Evolutionary conservation across 1,140 invertebrate species (phyloP), one percentile per base, ranked within the genome.

Genomic region (Lycorma delicatula): DNA sequence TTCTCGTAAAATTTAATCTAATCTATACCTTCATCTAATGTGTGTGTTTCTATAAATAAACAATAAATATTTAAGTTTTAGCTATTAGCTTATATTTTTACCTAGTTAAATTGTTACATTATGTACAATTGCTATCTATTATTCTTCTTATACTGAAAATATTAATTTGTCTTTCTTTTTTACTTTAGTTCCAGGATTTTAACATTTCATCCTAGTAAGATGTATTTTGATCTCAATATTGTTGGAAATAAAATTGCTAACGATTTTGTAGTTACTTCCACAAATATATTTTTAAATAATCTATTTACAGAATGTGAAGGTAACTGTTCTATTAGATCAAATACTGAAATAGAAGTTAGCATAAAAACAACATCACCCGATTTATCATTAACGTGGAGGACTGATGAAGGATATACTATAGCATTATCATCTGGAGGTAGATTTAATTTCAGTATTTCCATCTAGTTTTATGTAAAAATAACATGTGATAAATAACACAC

Each of bases 381-480:
- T 58, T 59, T 77, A 0, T 55, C 68, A 0, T 74, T 86, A 0
- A 72, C 76, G 56, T 83, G 81, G 81, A 60, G 70, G 6, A 86
- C 84, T 0, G 75, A 82, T 61, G 85, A 88, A 70, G 70, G 75
- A 36, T 87, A 87, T 62, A 67, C 68, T 25, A 63, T 87, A 49
- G 73, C 78, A 48, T 68, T 85, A 6, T 70, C 71, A 34, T 77
- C 74, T 54, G 77, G 75, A 72, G 81, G 81, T 77, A 16, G 47
- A 25, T 1, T 11, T 31, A 28, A 36, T 25, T n/a, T n/a, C n/a
- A n/a, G n/a, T n/a, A n/a, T n/a, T n/a, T n/a, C n/a, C n/a, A n/a
- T n/a, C n/a, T n/a, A n/a, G n/a, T n/a, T n/a, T n/a, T n/a, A n/a
- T n/a, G n/a, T n/a, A n/a, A n/a, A n/a, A n/a, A n/a, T n/a, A n/a